These are phyloP conservation scores for Pyralis farinalis DNA, from an alignment of 2,888 invertebrate species.

Conservation along the genomic window DNA sequence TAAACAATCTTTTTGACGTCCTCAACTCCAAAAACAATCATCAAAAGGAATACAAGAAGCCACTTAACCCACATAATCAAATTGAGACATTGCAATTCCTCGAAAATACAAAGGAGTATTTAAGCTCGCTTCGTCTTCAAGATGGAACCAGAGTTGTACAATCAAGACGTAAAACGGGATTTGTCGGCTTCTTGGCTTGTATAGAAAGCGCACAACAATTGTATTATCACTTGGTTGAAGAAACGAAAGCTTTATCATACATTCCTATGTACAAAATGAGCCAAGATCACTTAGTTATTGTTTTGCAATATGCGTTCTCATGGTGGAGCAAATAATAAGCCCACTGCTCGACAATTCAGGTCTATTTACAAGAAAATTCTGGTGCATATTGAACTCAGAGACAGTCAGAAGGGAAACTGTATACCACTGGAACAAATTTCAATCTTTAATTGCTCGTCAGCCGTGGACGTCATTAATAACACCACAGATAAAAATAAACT, in stretches of 20 bases:
- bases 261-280: slow-evolving; percentile 11
- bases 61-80: slow-evolving; percentile 1
- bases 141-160: background rate
- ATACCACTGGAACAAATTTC: slow-evolving; percentile 19
- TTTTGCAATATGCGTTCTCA: slow-evolving; percentile 15
- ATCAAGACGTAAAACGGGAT: slow-evolving; percentile 3
- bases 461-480: slow-evolving; percentile 5
- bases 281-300: slow-evolving; percentile 15
- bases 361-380: slow-evolving; percentile 21
- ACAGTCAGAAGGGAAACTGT: slow-evolving; percentile 16
- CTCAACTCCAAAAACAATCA: slow-evolving; percentile 7
- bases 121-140: background rate
- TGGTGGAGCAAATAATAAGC: slow-evolving; percentile 4
- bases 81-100: background rate
- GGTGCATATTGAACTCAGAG: slow-evolving; percentile 15
- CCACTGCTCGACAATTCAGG: slow-evolving; percentile 17
- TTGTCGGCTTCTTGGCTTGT: slow-evolving; percentile 7
- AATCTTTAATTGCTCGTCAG: slow-evolving; percentile 15
- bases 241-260: background rate
- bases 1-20: slow-evolving; percentile 13
- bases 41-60: slow-evolving; percentile 6
- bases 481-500: background rate
- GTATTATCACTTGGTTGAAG: background rate
- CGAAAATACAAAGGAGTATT: background rate
- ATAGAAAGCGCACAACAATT: background rate